Percentiles rank a stretch among this genome's conserved stretches.
phyloP scores from a whole-genome alignment of 35 echinoderm and acorn worm species.

The Apostichopus japonicus region DNA sequence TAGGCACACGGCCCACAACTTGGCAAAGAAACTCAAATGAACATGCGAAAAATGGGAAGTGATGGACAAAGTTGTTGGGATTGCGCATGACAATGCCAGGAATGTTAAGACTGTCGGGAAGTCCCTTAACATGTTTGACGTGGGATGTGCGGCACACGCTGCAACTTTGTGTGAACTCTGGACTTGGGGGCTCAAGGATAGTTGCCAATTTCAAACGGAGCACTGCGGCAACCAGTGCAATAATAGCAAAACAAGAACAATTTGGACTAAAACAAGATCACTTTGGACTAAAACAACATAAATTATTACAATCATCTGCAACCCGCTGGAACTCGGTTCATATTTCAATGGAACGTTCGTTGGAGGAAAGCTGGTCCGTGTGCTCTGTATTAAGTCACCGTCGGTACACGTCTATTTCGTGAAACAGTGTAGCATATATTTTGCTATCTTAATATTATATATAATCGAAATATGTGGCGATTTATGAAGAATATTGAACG shows the following conservation, averaged over 20 bases:
- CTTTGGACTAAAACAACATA: too few species aligned
- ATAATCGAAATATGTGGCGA: too few species aligned
- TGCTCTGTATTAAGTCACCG: too few species aligned
- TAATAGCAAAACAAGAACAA: constrained; percentile 45
- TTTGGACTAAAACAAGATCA: too few species aligned
- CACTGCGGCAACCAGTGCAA: constrained; percentile 43
- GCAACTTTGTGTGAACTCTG: constrained; percentile 43
- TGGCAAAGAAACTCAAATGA: background rate
- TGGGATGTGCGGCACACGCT: constrained; percentile 11
- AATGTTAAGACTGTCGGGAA: constrained; percentile 43
- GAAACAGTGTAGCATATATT: too few species aligned
- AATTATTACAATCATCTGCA: too few species aligned
- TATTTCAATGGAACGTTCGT: too few species aligned
- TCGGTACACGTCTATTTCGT: too few species aligned
- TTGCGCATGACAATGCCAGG: background rate
- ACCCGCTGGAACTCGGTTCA: too few species aligned
- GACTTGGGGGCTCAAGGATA: background rate
- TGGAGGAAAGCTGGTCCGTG: too few species aligned
- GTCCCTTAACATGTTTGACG: background rate
- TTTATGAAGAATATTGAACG: too few species aligned
- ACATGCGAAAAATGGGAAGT: background rate
- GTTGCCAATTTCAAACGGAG: constrained; percentile 50
- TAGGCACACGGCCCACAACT: background rate
- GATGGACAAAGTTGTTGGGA: background rate
- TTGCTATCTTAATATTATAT: too few species aligned